These are phyloP conservation scores for Xylocampa areola DNA, from an alignment of 2,888 invertebrate species.

Conservation along the genomic window DNA sequence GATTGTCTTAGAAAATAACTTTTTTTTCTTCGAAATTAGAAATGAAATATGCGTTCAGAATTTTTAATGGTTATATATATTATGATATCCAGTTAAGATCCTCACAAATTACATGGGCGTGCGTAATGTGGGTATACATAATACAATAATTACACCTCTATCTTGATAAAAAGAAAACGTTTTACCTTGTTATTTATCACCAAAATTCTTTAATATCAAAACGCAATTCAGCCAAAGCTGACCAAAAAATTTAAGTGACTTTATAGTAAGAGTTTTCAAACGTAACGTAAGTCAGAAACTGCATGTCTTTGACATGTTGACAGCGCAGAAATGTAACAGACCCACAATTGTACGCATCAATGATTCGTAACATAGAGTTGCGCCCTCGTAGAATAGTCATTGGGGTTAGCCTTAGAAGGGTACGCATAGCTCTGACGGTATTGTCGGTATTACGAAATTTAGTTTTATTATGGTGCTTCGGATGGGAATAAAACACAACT, in stretches of 20 bases:
- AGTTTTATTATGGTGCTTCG: no score
- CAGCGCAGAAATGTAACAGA: slow-evolving; percentile 78
- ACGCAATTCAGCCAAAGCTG: no score
- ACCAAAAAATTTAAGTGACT: no score
- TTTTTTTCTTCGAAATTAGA: background rate
- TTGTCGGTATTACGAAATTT: background rate
- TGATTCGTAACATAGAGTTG: slow-evolving; percentile 64
- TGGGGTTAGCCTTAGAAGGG: background rate
- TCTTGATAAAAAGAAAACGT: no score
- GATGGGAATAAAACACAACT: no score
- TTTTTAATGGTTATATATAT: background rate
- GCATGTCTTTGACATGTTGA: slow-evolving; percentile 82
- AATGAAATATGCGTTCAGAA: background rate
- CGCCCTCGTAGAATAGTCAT: slow-evolving; percentile 52
- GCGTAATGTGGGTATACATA: no score
- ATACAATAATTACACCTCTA: no score
- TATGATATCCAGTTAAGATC: background rate
- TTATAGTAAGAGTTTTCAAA: slow-evolving; percentile 1
- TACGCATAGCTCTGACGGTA: background rate
- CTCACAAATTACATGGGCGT: no score
- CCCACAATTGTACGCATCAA: slow-evolving; percentile 81
- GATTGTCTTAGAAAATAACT: slow-evolving; percentile 1
- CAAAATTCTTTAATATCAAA: no score
- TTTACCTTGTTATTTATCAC: no score
- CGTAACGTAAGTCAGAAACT: slow-evolving; percentile 48